phyloP scores from a whole-genome alignment of 2,113 vertebrate genomes.

The Buteo buteo region DNA sequence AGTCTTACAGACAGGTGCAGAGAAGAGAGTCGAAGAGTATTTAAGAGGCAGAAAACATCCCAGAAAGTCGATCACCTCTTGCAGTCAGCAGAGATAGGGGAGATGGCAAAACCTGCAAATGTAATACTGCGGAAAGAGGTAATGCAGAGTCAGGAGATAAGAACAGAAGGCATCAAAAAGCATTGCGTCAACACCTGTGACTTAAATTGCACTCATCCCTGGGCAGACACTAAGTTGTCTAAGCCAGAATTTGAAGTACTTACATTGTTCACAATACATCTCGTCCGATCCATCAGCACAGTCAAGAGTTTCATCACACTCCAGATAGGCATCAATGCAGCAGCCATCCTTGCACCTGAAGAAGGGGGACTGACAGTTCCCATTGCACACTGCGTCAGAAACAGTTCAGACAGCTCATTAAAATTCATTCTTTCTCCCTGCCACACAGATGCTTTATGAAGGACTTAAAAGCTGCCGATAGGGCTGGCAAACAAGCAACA shows the following conservation, averaged over 20 bases:
- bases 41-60: background rate
- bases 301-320: conserved; percentile 82
- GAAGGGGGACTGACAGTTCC: conserved; percentile 68
- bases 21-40: background rate
- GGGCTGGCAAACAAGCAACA: background rate
- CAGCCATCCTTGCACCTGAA: conserved; percentile 87
- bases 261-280: conserved; percentile 77
- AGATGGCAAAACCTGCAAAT: background rate
- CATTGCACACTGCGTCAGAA: conserved; percentile 73
- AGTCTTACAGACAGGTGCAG: background rate
- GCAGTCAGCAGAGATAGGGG: background rate
- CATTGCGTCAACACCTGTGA: background rate
- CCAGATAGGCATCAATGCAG: conserved; percentile 84
- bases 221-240: background rate
- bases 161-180: background rate
- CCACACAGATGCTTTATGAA: background rate
- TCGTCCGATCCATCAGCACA: conserved; percentile 88
- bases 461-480: background rate
- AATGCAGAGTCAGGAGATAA: background rate
- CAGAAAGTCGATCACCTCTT: background rate
- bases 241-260: conserved; percentile 26
- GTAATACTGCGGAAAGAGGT: background rate
- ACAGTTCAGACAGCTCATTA: conserved; percentile 29
- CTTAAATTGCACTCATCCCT: background rate
- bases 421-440: background rate